Conservation (phyloP, 2,888 invertebrate species). For the Orchesellides sinensis region DNA sequence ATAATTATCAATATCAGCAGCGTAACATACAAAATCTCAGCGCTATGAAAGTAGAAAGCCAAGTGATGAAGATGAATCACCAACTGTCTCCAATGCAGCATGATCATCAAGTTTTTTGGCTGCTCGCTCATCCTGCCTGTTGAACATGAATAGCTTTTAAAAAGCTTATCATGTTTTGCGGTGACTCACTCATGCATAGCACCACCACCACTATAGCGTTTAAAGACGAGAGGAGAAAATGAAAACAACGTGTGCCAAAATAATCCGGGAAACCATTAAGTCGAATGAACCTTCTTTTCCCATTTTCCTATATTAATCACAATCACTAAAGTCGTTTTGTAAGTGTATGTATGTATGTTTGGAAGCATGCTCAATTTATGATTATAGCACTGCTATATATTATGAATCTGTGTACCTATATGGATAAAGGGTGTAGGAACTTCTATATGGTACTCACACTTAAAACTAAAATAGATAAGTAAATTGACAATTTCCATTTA, state of each 20-base stretch:
- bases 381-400: too few relatives aligned
- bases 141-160: constrained; percentile 6
- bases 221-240: background rate
- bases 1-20: too few relatives aligned
- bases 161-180: background rate
- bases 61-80: constrained; percentile 11
- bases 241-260: constrained; percentile 27
- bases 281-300: constrained; percentile 7
- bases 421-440: too few relatives aligned
- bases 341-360: too few relatives aligned
- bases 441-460: too few relatives aligned
- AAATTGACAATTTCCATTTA: too few relatives aligned
- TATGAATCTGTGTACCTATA: too few relatives aligned
- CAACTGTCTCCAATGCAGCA: constrained; percentile 21
- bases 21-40: background rate
- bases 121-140: background rate
- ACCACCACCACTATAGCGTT: too few relatives aligned
- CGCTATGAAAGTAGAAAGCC: background rate
- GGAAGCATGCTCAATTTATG: too few relatives aligned
- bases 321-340: too few relatives aligned
- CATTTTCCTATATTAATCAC: too few relatives aligned
- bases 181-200: constrained; percentile 22
- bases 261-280: constrained; percentile 32
- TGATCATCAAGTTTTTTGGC: constrained; percentile 25
- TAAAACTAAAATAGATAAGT: too few relatives aligned